Evolutionary conservation across 2,888 invertebrate genomes (phyloP).

Genomic region (Aradus depressus): DNA sequence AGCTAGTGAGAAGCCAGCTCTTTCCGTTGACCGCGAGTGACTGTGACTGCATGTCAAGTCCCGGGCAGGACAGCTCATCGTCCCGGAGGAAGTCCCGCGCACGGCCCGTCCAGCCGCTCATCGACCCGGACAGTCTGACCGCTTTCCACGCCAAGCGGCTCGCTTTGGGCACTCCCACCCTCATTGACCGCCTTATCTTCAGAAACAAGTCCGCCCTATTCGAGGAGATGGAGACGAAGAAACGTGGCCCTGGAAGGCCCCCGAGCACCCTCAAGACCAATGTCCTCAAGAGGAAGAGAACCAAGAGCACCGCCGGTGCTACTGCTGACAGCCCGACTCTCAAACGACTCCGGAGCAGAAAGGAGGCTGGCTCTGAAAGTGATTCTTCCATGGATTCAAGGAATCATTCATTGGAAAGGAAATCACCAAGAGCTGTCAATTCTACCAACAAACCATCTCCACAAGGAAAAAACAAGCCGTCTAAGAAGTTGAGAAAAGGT

Average conservation of each 20-base stretch:
- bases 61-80: conserved; percentile 1
- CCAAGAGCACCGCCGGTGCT: conserved; percentile 7
- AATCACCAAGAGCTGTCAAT: conserved; percentile 3
- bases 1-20: conserved; percentile 13
- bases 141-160: conserved; percentile 7
- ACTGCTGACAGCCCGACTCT: conserved; percentile 6
- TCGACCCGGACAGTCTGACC: conserved; percentile 7
- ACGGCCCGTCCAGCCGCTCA: not conserved
- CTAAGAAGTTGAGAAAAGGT: conserved; percentile 4
- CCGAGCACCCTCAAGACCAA: not conserved
- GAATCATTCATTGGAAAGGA: conserved; percentile 9
- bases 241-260: conserved; percentile 6
- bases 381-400: conserved; percentile 1
- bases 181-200: conserved; percentile 27
- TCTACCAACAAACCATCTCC: conserved; percentile 4
- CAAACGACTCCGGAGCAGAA: conserved; percentile 13
- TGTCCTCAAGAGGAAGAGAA: conserved; percentile 8
- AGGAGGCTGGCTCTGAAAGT: conserved; percentile 16
- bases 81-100: conserved; percentile 3
- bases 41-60: conserved; percentile 2
- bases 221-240: conserved; percentile 22
- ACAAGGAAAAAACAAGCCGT: conserved; percentile 3
- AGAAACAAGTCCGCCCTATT: conserved; percentile 27
- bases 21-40: conserved; percentile 6
- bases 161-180: conserved; percentile 19